These are phyloP conservation scores for Idaea straminata DNA, from an alignment of 2,888 invertebrate genomes.

Conservation along the genomic window DNA sequence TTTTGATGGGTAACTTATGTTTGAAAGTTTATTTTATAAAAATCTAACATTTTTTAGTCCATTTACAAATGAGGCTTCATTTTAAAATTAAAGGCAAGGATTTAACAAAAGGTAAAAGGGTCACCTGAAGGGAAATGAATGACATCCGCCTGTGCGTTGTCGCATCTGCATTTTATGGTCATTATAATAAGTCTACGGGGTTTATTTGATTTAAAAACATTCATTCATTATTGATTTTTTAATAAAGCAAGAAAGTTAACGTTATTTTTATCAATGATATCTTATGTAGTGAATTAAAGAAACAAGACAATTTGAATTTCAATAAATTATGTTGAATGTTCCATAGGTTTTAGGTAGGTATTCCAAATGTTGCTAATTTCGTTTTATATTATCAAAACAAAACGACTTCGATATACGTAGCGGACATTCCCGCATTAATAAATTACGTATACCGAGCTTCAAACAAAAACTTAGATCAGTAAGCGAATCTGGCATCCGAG, in stretches of 20 bases:
- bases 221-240: neutral
- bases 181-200: neutral
- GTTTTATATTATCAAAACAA: constrained; percentile 5
- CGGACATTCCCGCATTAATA: neutral
- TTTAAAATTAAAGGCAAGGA: neutral
- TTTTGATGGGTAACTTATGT: neutral
- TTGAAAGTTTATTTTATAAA: neutral
- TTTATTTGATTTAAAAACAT: neutral
- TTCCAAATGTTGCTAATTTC: constrained; percentile 15
- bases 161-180: neutral
- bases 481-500: constrained; percentile 5
- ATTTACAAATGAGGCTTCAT: neutral
- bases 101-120: neutral
- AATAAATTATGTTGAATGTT: too few species aligned
- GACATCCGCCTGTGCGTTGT: constrained; percentile 1
- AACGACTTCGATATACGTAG: constrained; percentile 16
- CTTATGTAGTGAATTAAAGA: neutral
- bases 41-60: neutral
- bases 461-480: constrained; percentile 1
- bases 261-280: constrained; percentile 1
- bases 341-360: constrained; percentile 3
- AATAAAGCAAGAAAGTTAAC: neutral
- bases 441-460: neutral
- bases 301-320: too few species aligned
- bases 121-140: neutral